phyloP scores from a whole-genome alignment of 2,797 vertebrate species.

The Sebastes paucispinis region DNA sequence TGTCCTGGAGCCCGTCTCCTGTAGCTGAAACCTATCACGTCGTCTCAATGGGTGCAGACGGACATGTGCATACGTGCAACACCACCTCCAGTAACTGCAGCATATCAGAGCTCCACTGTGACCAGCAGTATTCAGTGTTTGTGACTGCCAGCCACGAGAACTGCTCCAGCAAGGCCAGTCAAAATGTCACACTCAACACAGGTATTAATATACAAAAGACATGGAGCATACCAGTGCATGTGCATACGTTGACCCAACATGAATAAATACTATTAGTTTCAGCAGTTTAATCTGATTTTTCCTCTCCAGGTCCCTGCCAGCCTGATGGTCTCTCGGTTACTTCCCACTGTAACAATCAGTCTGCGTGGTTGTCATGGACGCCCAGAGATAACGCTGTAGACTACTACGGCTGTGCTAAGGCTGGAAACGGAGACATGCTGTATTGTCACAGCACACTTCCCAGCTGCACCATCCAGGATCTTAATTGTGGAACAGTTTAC shows the following conservation, averaged over 20 bases:
- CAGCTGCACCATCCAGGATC: constrained; percentile 69
- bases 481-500: constrained; percentile 77
- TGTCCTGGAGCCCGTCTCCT: constrained; percentile 74
- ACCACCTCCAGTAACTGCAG: constrained; percentile 62
- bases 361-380: constrained; percentile 77
- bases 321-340: constrained; percentile 65
- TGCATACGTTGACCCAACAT: neutral
- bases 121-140: constrained; percentile 54
- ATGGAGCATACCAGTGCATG: neutral
- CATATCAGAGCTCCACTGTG: constrained; percentile 64
- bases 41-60: constrained; percentile 40
- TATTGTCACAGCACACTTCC: constrained; percentile 64
- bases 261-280: neutral
- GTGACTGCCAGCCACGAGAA: constrained; percentile 70
- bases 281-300: neutral
- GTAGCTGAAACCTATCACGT: constrained; percentile 71
- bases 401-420: constrained; percentile 73
- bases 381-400: constrained; percentile 42
- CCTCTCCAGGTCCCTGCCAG: constrained; percentile 75
- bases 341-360: constrained; percentile 70
- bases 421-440: constrained; percentile 49
- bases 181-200: constrained; percentile 57
- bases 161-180: constrained; percentile 75
- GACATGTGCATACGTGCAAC: constrained; percentile 59
- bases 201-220: constrained; percentile 45